Base-by-base conservation (phyloP, 1,140 invertebrate species). In the Hypsibius dujardini region DNA sequence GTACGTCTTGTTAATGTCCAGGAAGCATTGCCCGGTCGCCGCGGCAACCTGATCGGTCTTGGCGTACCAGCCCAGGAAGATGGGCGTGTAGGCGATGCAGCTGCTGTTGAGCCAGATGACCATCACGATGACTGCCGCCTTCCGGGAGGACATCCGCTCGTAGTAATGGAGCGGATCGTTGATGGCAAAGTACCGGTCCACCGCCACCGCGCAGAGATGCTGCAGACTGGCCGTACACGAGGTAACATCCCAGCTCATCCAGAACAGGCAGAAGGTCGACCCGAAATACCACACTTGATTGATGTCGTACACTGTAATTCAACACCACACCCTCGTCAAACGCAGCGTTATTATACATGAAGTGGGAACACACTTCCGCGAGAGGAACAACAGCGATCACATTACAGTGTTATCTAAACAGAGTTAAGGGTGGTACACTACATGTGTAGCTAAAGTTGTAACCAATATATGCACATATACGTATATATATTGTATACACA, bases 81-180 rank as follows among this genome's bases (percentile, higher is more conserved):
- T 83, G 0, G 91, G 90, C 14, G 90, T 89, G 72, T 94, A 80
- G 69, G 89, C 91, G 74, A 94, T 91, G 77, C 89, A 90, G 2
- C 88, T 89, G 0, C 90, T 90, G 47, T 87, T 86, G 73, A 90
- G 80, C 92, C 92, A 95, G 47, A 94, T 90, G n/a, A 89, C 79
- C 59, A 86, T 84, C 62, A 94, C 88, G 77, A 90, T 90, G 59
- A 87, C 80, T 72, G 89, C 85, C 86, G 92, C 92, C 62, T 90
- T 84, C 69, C 84, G 83, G 0, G 89, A 88, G 1, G 90, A 91
- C 71, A 90, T 84, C 77, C 90, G 90, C 1, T 90, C 88, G 3
- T 89, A 89, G 78, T 93, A 91, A 76, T 92, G 88, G 71, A 95
- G 79, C 3, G 90, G 90, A 76, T 90, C 90, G 3, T 90, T 92